phyloP scores from a whole-genome alignment of 2,888 invertebrate genomes.

The Acrobeloides nanus region DNA sequence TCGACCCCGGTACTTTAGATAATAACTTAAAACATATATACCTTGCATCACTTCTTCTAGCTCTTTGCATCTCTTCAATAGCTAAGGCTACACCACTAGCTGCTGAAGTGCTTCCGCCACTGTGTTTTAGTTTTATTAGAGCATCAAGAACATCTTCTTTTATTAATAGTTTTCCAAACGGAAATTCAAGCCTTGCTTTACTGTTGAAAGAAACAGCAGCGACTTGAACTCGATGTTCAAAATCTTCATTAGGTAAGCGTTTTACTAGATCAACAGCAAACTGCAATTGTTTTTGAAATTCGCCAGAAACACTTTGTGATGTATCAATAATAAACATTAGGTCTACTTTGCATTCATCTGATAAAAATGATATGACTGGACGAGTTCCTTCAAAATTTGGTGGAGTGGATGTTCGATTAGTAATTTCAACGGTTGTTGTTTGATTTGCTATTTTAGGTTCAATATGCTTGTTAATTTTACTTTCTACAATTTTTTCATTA shows the following conservation, averaged over 20 bases:
- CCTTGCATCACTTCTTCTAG: constrained; percentile 24
- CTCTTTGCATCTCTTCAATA: constrained; percentile 26
- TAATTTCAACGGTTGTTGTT: constrained; percentile 4
- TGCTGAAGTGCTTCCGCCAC: constrained; percentile 37
- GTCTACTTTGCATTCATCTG: constrained; percentile 29
- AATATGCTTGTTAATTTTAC: no score
- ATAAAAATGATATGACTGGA: constrained; percentile 8
- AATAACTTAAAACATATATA: no score
- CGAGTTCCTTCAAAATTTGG: constrained; percentile 6
- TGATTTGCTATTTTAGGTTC: no score
- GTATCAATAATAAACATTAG: constrained; percentile 42
- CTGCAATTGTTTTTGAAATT: constrained; percentile 33
- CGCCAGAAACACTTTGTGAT: constrained; percentile 37
- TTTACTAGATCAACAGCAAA: constrained; percentile 36
- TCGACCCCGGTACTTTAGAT: no score
- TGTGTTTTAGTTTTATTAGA: constrained; percentile 26
- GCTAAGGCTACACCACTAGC: constrained; percentile 34
- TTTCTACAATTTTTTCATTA: no score
- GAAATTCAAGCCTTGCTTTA: constrained; percentile 25
- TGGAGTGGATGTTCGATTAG: neutral
- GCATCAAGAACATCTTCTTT: constrained; percentile 27
- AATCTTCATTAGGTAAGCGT: constrained; percentile 28
- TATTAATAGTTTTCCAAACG: constrained; percentile 18
- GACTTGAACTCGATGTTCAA: constrained; percentile 26
- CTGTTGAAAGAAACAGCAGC: constrained; percentile 35